Evolutionary conservation across 2,113 vertebrate species (phyloP).

Genomic region (Kryptolebias marmoratus): DNA sequence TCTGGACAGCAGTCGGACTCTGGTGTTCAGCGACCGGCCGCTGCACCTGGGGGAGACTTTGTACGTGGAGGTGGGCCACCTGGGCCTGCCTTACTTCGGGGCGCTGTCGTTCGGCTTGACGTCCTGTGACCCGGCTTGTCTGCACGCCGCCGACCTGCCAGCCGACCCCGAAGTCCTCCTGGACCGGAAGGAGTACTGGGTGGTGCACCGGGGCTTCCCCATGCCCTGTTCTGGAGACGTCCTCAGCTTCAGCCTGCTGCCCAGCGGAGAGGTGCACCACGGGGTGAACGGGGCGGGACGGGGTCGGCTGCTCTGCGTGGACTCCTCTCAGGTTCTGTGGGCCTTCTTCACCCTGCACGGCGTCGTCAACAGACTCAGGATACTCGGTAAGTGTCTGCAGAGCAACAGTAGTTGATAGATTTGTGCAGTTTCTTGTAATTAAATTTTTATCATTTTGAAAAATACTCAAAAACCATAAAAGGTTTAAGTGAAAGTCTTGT

Average conservation of each 20-base stretch:
- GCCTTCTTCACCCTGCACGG: constrained; percentile 94
- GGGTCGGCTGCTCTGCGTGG: constrained; percentile 93
- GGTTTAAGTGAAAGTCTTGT: too few species aligned
- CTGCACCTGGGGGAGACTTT: constrained; percentile 90
- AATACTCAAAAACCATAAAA: too few species aligned
- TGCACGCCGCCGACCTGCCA: constrained; percentile 91
- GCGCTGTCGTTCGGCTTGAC: constrained; percentile 93
- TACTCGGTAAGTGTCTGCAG: constrained; percentile 81
- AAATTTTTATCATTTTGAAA: too few species aligned
- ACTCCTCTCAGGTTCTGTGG: constrained; percentile 96
- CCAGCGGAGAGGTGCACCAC: constrained; percentile 91
- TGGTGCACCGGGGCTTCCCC: constrained; percentile 90
- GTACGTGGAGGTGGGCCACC: constrained; percentile 91
- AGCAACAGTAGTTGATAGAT: background rate
- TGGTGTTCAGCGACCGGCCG: constrained; percentile 94
- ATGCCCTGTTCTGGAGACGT: constrained; percentile 89
- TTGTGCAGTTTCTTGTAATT: too few species aligned
- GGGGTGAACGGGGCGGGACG: constrained; percentile 89
- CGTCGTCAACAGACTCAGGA: constrained; percentile 91
- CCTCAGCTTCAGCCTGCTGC: constrained; percentile 91
- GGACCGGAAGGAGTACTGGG: constrained; percentile 99
- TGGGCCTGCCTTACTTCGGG: constrained; percentile 90
- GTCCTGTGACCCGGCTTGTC: constrained; percentile 91
- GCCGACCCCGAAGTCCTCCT: constrained; percentile 92
- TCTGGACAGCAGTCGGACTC: constrained; percentile 91